Evolutionary conservation across 2,113 vertebrate genomes (phyloP).

Genomic region (Cebidichthys violaceus): DNA sequence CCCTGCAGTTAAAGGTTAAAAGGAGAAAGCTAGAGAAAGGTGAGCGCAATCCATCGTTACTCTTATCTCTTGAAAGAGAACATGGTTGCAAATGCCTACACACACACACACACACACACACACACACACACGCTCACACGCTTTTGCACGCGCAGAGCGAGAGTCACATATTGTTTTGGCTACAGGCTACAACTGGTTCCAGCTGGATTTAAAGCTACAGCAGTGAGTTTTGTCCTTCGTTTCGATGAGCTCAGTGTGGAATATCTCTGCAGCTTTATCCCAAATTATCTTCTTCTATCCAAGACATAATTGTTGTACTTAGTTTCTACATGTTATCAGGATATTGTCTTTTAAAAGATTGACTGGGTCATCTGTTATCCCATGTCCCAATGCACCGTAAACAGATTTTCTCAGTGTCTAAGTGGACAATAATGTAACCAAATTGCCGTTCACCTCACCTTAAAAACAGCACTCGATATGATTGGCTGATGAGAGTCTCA

Average conservation of each 20-base stretch:
- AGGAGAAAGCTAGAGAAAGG: slow-evolving; percentile 41
- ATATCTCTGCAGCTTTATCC: slow-evolving; percentile 34
- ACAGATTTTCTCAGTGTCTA: slow-evolving; percentile 1
- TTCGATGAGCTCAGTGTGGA: slow-evolving; percentile 48
- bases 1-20: slow-evolving; percentile 60
- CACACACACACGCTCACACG: slow-evolving; percentile 34
- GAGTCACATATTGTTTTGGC: slow-evolving; percentile 81
- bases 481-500: slow-evolving; percentile 50
- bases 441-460: slow-evolving; percentile 27
- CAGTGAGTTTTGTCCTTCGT: slow-evolving; percentile 26
- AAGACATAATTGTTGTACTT: not conserved
- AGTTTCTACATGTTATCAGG: not conserved
- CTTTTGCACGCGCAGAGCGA: slow-evolving; percentile 29
- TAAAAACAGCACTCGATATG: not conserved
- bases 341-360: not conserved
- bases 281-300: slow-evolving; percentile 1
- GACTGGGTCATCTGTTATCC: not conserved
- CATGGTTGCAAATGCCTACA: slow-evolving; percentile 51
- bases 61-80: slow-evolving; percentile 68
- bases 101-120: not conserved
- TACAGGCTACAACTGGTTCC: slow-evolving; percentile 81
- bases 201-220: slow-evolving; percentile 81
- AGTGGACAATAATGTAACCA: slow-evolving; percentile 32
- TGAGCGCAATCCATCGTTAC: slow-evolving; percentile 64
- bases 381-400: not conserved